Evolutionary conservation across 1,140 invertebrate genomes (phyloP).

Genomic region (Drosophila sp.): DNA sequence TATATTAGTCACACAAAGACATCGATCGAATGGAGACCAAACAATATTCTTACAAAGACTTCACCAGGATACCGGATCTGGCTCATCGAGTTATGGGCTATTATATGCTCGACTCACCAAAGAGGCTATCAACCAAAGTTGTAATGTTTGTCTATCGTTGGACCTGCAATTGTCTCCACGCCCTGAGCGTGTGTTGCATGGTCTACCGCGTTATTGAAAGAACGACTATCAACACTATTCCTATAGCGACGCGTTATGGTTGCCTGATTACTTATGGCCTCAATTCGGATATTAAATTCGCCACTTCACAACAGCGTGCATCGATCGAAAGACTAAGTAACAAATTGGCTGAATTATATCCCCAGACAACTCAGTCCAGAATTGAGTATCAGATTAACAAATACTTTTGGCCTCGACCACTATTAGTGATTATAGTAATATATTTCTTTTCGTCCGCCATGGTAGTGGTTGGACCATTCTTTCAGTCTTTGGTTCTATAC

Average conservation of each 20-base stretch:
- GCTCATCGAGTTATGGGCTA: conserved; percentile 38
- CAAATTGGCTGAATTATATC: conserved; percentile 39
- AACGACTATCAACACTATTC: conserved; percentile 7
- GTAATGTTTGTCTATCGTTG: conserved; percentile 25
- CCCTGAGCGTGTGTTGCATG: conserved; percentile 34
- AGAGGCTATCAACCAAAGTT: not conserved
- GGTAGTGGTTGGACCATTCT: conserved; percentile 41
- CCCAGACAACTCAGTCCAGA: conserved; percentile 20
- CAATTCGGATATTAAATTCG: conserved; percentile 53
- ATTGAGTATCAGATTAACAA: conserved; percentile 35
- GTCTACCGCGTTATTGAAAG: conserved; percentile 38
- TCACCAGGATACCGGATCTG: conserved; percentile 24
- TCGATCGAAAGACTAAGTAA: conserved; percentile 26
- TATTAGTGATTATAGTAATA: conserved; percentile 19
- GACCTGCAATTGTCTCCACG: conserved; percentile 29
- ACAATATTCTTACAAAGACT: conserved; percentile 46
- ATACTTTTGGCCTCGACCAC: conserved; percentile 38
- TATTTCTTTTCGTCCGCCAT: conserved; percentile 41
- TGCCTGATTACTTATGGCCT: conserved; percentile 43
- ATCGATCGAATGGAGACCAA: conserved; percentile 32
- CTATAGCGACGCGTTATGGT: conserved; percentile 38
- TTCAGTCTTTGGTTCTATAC: conserved; percentile 25
- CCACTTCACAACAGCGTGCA: conserved; percentile 20
- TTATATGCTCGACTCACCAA: conserved; percentile 19
- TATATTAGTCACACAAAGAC: conserved; percentile 3